These are phyloP conservation scores for Phymatocera aterrima DNA, from an alignment of 2,888 invertebrate species.

Conservation along the genomic window DNA sequence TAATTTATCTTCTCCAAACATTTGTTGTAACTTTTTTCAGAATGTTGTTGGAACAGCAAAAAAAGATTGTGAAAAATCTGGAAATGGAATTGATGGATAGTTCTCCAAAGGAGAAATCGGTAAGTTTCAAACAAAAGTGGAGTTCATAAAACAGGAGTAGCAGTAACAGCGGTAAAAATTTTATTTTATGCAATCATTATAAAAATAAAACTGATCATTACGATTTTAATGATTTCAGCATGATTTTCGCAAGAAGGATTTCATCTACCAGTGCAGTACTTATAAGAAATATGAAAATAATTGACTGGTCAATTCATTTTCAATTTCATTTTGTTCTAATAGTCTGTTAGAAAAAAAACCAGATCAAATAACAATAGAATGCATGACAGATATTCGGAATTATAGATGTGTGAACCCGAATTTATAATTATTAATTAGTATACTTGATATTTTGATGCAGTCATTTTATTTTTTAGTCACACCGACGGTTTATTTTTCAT, in stretches of 20 bases:
- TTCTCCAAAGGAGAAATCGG: slow-evolving; percentile 19
- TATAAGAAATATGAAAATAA: slow-evolving; percentile 56
- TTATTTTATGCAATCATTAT: background rate
- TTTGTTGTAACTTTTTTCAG: background rate
- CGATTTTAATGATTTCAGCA: slow-evolving; percentile 57
- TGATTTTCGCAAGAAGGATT: slow-evolving; percentile 58
- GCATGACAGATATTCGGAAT: no score
- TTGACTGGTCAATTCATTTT: slow-evolving; percentile 1
- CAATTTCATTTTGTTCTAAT: no score
- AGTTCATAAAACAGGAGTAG: no score
- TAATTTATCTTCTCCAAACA: background rate
- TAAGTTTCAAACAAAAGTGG: background rate
- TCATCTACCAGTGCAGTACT: slow-evolving; percentile 60
- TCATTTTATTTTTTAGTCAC: no score
- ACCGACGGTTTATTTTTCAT: no score
- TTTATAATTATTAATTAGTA: no score
- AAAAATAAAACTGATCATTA: no score
- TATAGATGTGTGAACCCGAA: no score
- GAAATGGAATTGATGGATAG: slow-evolving; percentile 19
- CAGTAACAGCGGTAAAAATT: no score
- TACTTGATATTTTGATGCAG: no score
- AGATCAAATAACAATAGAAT: no score
- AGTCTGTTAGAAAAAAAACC: no score
- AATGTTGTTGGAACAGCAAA: slow-evolving; percentile 2
- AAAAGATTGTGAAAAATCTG: slow-evolving; percentile 21